Percentiles rank a stretch among this genome's conserved stretches.
These are phyloP conservation scores for Apamea sordens DNA, from an alignment of 2,888 invertebrate genomes.

Conservation along the genomic window DNA sequence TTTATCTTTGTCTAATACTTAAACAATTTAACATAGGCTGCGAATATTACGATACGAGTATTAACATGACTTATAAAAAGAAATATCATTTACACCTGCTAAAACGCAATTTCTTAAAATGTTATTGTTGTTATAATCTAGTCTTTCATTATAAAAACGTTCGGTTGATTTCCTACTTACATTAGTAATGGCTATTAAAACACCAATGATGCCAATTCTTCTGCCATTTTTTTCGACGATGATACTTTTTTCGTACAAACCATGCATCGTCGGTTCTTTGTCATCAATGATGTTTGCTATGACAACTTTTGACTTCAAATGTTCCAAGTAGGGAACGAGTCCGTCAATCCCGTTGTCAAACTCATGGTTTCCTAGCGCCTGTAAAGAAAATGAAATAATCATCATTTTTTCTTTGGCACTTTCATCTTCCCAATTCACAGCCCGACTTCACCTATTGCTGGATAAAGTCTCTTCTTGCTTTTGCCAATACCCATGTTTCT, in stretches of 20 bases:
- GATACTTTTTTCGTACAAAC: conserved; percentile 91
- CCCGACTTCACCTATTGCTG: neutral
- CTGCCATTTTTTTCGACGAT: conserved; percentile 91
- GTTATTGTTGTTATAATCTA: too few species aligned
- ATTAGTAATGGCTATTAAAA: conserved; percentile 85
- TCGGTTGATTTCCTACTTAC: conserved; percentile 72
- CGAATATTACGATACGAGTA: too few species aligned
- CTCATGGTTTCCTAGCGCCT: conserved; percentile 97
- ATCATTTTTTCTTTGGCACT: neutral
- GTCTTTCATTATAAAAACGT: neutral
- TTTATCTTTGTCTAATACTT: neutral
- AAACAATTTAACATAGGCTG: neutral
- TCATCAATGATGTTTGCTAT: conserved; percentile 94
- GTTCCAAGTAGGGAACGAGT: conserved; percentile 92
- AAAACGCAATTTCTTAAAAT: neutral
- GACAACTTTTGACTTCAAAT: conserved; percentile 92
- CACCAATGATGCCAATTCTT: conserved; percentile 95
- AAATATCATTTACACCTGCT: neutral
- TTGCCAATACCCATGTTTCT: neutral
- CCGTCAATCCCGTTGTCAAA: conserved; percentile 94
- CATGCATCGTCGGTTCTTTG: conserved; percentile 92
- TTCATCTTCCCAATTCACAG: neutral
- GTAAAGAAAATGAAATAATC: conserved; percentile 13
- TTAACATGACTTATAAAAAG: neutral
- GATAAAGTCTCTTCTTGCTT: accelerated